phyloP scores from a whole-genome alignment of 1,140 invertebrate genomes.

The Pseudoatta argentina region DNA sequence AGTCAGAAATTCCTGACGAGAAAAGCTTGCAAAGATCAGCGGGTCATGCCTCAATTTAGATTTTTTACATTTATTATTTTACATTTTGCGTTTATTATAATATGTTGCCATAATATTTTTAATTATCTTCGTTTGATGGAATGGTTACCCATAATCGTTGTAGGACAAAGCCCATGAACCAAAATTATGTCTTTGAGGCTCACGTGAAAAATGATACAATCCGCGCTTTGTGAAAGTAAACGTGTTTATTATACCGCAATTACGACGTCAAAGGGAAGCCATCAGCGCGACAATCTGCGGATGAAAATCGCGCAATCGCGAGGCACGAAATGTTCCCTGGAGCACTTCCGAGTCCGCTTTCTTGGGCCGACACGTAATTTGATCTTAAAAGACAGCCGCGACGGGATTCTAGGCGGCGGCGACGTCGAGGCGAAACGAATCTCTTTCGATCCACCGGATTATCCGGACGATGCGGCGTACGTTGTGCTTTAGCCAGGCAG shows the following conservation, averaged over 20 bases:
- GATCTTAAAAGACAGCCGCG: slow-evolving; percentile 28
- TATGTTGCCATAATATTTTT: background rate
- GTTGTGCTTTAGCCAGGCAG: slow-evolving; percentile 4
- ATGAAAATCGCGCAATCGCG: slow-evolving; percentile 23
- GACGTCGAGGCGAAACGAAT: slow-evolving; percentile 43
- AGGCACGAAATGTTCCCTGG: background rate
- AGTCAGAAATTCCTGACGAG: background rate
- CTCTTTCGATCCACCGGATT: slow-evolving; percentile 57
- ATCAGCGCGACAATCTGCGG: slow-evolving; percentile 41
- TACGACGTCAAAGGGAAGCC: slow-evolving; percentile 23
- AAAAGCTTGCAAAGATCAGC: background rate
- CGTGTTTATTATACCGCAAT: slow-evolving; percentile 17
- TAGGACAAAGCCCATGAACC: background rate
- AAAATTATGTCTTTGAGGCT: background rate
- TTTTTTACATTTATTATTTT: background rate
- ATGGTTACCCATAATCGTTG: background rate
- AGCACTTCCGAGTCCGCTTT: slow-evolving; percentile 36
- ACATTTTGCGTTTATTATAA: background rate
- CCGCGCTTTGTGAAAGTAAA: background rate
- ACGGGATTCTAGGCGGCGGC: background rate
- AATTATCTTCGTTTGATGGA: background rate
- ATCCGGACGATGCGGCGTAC: slow-evolving; percentile 49
- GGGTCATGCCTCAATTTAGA: background rate
- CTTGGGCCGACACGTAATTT: slow-evolving; percentile 40
- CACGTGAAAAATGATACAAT: background rate